Evolutionary conservation across 2,113 vertebrate genomes (phyloP), one percentile per base, ranked within the genome.

Genomic region (Alosa alosa): DNA sequence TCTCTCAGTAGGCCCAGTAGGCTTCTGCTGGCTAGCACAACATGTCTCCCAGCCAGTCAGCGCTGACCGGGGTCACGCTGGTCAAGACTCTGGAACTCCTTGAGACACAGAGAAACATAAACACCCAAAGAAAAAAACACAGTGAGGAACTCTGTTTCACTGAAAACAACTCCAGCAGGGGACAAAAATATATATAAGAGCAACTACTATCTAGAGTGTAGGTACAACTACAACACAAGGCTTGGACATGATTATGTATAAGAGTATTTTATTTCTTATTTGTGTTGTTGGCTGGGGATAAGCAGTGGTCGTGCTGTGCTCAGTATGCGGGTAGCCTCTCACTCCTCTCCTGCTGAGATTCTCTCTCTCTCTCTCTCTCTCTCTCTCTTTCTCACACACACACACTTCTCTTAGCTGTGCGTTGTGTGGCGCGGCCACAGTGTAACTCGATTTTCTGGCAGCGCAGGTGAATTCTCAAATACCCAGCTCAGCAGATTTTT

Each of bases 31-130:
- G 85, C 86, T 88, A 68, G 25, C 86, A 90, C 89, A 87, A 87
- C 72, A 84, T 89, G 88, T 83, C 89, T 84, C 87, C 86, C 87
- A 90, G 83, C 86, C 87, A 88, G 88, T 36, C 64, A 11, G 25
- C 25, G 31, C 72, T 90, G 87, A 83, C 83, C 83, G 8, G 6
- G 89, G 88, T 90, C 89, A 90, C 68, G 7, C 36, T 68, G 86
- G 89, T 88, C 87, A 90, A 84, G 86, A 87, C 88, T 90, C 89
- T 87, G 89, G 89, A 90, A 90, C 84, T 83, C 31, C 86, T 87
- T 36, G 82, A 84, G 85, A 87, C 81, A 81, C 72, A 41, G 31
- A 72, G 25, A 72, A 2, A 72, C 68, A 36, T 13, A 72, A 36
- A 72, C 68, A 36, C 68, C 9, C 31, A 15, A 15, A 78, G 31